Evolutionary conservation across 2,797 vertebrate genomes (phyloP).

Genomic region (Pangasius larnaudii): DNA sequence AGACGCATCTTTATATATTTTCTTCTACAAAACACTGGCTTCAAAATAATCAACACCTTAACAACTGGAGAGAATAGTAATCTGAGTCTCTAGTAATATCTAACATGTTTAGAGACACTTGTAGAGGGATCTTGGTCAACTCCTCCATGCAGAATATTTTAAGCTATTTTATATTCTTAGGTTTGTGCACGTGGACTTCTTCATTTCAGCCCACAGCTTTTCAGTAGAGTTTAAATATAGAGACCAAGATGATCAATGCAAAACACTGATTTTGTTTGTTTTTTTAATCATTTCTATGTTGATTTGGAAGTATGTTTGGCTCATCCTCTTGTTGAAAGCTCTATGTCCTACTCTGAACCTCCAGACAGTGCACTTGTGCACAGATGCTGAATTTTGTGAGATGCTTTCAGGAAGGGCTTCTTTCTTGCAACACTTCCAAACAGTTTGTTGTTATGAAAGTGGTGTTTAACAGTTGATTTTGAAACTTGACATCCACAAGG

Average conservation of each 20-base stretch:
- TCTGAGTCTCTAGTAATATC: neutral
- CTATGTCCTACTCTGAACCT: neutral
- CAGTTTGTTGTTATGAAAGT: neutral
- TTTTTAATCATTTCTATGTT: neutral
- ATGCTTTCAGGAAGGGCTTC: neutral
- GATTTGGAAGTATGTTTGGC: neutral
- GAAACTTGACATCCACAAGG: neutral
- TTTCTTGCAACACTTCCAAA: neutral
- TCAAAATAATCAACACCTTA: neutral
- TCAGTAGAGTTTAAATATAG: neutral
- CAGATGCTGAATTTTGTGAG: neutral
- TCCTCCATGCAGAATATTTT: neutral
- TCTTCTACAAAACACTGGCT: slow-evolving; percentile 1
- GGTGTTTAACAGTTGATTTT: neutral
- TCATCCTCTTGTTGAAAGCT: neutral
- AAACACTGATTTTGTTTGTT: neutral
- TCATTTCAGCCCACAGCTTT: neutral
- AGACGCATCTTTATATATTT: slow-evolving; percentile 12
- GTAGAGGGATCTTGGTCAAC: neutral
- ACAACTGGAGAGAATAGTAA: neutral
- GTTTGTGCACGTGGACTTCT: neutral
- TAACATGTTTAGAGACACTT: neutral
- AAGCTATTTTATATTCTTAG: neutral
- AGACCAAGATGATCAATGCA: neutral
- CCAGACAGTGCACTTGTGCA: neutral